Evolutionary conservation across 2,113 vertebrate species (phyloP).

Genomic region (Capra hircus): DNA sequence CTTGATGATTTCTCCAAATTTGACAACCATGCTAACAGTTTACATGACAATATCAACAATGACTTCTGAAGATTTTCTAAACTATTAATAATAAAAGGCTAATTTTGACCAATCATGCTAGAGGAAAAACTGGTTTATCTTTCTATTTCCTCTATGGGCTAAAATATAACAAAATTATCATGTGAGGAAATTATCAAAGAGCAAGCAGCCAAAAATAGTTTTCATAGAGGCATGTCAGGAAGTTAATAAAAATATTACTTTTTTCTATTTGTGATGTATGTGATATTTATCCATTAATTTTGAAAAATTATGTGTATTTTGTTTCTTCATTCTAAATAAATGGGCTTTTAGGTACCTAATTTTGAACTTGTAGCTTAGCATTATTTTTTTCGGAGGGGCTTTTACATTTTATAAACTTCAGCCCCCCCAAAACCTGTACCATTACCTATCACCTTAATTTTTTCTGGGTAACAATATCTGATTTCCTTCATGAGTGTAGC

Average conservation of each 20-base stretch:
- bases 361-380: not conserved
- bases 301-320: not conserved
- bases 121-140: not conserved
- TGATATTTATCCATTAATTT: not conserved
- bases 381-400: not conserved
- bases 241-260: not conserved
- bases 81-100: not conserved
- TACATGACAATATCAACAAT: not conserved
- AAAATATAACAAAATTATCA: not conserved
- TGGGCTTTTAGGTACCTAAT: not conserved
- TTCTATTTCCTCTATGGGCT: not conserved
- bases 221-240: not conserved
- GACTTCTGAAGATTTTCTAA: not conserved
- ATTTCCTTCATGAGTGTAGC: not conserved
- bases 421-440: not conserved
- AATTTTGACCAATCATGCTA: not conserved
- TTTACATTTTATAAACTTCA: not conserved
- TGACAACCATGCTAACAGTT: not conserved
- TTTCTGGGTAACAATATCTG: not conserved
- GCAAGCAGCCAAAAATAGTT: not conserved
- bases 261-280: not conserved
- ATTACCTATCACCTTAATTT: not conserved
- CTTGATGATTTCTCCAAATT: not conserved
- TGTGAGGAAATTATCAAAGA: not conserved
- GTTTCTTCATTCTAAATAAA: slow-evolving; percentile 3